Base-by-base conservation (phyloP, 2,888 invertebrate species). In the Nomada fabriciana region DNA sequence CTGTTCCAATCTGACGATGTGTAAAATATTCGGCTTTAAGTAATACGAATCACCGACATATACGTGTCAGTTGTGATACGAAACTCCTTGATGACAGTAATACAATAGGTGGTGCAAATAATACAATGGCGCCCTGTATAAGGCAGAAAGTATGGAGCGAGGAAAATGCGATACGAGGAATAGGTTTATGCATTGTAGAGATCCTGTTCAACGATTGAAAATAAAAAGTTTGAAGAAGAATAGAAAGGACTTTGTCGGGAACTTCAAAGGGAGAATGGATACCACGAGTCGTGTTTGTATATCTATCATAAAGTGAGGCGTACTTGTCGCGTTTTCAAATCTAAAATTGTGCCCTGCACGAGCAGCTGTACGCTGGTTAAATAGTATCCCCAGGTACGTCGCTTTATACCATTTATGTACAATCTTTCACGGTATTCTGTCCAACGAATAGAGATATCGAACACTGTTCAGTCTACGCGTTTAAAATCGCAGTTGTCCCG, bases 231-330 rank as follows among this genome's bases (percentile, higher is more conserved):
- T 18, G 36, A 67, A 42, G 36, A 55, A n/a, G 13, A n/a, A 23
- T 2, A 10, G 15, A 20, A 18, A 18, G 2, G 53, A 20, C 47
- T 53, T 23, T 18, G 42, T 68, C 15, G 36, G 42, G 1, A 42
- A 42, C 2, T 67, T 55, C 15, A 47, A 42, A 67, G 36, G 10
- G 20, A 4, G 15, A 52, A n/a, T 15, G 29, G 36, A 20, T 10
- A 42, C 10, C 53, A 68, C 23, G 53, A 36, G 7, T 15, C 13
- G 47, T 68, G 53, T 55, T 53, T 29, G 11, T 29, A 15, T 36
- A 29, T 29, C 29, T 36, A 15, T 5, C 67, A 42, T 68, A 68
- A 68, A 68, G 36, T 53, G 67, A 42, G 20, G 42, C 29, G 53
- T 36, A 52, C n/a, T 42, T 53, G 53, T 23, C 15, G 20, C 36